These are phyloP conservation scores for Hippopotamus amphibius DNA, from an alignment of 2,113 vertebrate species.

Conservation along the genomic window DNA sequence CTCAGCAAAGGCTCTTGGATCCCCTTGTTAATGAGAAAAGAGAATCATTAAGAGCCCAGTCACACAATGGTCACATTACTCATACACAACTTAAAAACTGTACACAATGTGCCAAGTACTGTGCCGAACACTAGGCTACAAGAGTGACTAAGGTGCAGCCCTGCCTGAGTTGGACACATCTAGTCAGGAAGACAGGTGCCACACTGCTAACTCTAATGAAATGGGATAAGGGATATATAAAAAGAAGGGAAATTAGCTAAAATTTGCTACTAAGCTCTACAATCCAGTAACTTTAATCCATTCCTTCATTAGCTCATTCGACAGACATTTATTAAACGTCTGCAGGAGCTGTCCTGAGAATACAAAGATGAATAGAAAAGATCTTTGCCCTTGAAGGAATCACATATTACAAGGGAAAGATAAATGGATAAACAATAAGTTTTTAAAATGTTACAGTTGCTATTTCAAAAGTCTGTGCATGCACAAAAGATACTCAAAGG, in stretches of 20 bases:
- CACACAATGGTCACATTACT: not conserved
- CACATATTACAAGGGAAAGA: conserved; percentile 14
- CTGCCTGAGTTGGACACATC: not conserved
- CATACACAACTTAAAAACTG: not conserved
- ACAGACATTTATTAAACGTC: conserved; percentile 39
- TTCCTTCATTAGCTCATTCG: conserved; percentile 27
- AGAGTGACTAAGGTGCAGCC: not conserved
- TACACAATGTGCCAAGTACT: not conserved
- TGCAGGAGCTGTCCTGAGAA: conserved; percentile 37
- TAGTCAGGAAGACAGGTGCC: not conserved
- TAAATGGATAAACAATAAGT: not conserved
- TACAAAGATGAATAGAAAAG: conserved; percentile 28
- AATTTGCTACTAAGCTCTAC: not conserved
- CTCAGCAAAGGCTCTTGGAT: not conserved
- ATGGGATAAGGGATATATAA: not conserved
- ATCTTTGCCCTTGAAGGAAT: conserved; percentile 47
- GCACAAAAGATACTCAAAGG: conserved; percentile 1
- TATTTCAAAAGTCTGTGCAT: not conserved
- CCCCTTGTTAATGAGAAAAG: not conserved
- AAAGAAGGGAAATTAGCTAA: not conserved
- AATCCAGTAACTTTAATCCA: conserved; percentile 18
- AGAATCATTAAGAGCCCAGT: not conserved
- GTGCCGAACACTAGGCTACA: not conserved
- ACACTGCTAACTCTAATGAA: not conserved
- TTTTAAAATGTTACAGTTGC: not conserved